These are phyloP conservation scores for Apogon hyalosoma DNA, from an alignment of 2,797 vertebrate species.

Conservation along the genomic window DNA sequence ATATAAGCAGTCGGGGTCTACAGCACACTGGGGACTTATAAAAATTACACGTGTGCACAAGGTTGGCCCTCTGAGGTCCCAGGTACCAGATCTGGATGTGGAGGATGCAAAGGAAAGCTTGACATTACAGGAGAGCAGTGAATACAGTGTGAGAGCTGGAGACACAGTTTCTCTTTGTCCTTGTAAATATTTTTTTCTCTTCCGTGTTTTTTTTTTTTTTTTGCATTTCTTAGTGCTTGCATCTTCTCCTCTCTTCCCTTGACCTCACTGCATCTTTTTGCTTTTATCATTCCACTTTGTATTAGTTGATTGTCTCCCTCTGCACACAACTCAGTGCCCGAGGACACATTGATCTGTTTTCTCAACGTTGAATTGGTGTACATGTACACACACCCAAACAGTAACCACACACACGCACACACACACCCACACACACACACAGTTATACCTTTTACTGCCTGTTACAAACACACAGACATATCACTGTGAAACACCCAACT, in stretches of 20 bases:
- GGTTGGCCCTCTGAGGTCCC: constrained; percentile 35
- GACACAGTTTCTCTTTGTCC: background rate
- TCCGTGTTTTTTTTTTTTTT: background rate
- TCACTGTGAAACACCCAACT: constrained; percentile 21
- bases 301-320: constrained; percentile 35
- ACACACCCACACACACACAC: constrained; percentile 7
- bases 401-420: constrained; percentile 11
- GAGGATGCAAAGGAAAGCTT: constrained; percentile 44
- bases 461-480: constrained; percentile 26
- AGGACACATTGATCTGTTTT: constrained; percentile 55
- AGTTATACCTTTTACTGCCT: constrained; percentile 12
- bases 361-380: constrained; percentile 3
- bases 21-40: constrained; percentile 15
- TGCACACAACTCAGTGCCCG: constrained; percentile 28
- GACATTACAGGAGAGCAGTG: constrained; percentile 4
- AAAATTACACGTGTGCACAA: constrained; percentile 12
- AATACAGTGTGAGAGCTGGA: background rate
- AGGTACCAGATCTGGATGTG: constrained; percentile 59
- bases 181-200: constrained; percentile 8
- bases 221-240: background rate
- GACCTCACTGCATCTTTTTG: constrained; percentile 4
- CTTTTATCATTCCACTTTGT: constrained; percentile 18
- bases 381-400: constrained; percentile 21
- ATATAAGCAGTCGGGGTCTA: constrained; percentile 28
- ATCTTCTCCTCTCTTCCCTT: constrained; percentile 1